Evolutionary conservation across 2,888 invertebrate genomes (phyloP), one percentile per base, ranked within the genome.

Genomic region (Sinopyrophorus schimmeli): DNA sequence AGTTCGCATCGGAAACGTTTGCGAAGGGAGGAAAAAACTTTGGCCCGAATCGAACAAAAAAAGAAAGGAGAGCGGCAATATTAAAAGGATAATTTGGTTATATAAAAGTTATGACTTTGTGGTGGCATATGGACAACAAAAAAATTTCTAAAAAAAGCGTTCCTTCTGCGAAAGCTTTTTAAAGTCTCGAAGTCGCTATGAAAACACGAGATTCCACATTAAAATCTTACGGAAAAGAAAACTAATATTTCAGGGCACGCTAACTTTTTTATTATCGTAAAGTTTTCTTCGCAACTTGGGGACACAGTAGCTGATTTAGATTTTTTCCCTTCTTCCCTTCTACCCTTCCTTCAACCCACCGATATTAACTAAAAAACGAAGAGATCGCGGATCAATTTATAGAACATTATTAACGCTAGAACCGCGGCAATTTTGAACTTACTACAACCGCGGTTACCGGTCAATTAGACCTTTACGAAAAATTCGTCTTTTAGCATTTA

Each of bases 171-270:
- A 43, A 51, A 51, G 52, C 49, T 52, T 52, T 52, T 51, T 54
- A 52, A 44, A 48, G 48, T 48, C 37, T 23, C 32, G 42, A 53
- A 50, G 41, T 50, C 42, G 46, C 40, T 47, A 39, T 48, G 40
- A 58, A 55, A 53, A 47, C 54, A 54, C 48, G 47, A 42, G 37
- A 47, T 50, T 52, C 47, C 42, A 57, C 61, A 62, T 64, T 62
- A 62, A 64, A 62, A 62, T 59, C 58, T 59, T 48, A 47, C 57
- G 47, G 53, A 56, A 49, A 61, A 58, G 60, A 64, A 61, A 62
- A 62, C 60, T 62, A 62, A 58, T 62, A 61, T 62, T 60, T 62
- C 55, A 62, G 51, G 52, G 41, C 53, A 44, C 53, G 49, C 58
- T 51, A 57, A 51, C 55, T 55, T 60, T 57, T 58, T 60, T 60